A percentile compares a stretch with the other conserved stretches of the same genome.
Evolutionary conservation across 2,888 invertebrate species (phyloP).

Genomic region (Beris chalybata): DNA sequence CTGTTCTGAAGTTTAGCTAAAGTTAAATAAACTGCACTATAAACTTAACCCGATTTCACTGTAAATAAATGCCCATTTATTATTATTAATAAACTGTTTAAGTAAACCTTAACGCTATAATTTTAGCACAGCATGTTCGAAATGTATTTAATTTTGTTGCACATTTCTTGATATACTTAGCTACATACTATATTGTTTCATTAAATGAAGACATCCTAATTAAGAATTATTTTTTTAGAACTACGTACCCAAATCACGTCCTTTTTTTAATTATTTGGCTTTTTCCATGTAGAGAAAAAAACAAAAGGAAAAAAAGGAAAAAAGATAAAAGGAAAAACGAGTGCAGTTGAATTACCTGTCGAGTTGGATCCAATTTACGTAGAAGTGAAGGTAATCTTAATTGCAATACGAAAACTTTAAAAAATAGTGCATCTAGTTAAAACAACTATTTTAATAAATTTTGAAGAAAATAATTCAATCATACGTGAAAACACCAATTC

Average conservation of each 20-base stretch:
- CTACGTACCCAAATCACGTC: background rate
- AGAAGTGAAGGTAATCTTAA: slow-evolving; percentile 52
- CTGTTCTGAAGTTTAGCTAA: no score
- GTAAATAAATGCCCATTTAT: no score
- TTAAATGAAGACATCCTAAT: no score
- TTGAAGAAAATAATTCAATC: slow-evolving; percentile 68
- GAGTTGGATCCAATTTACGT: slow-evolving; percentile 46
- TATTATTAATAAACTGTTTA: no score
- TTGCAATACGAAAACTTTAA: slow-evolving; percentile 7
- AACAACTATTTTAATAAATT: slow-evolving; percentile 5
- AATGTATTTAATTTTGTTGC: no score
- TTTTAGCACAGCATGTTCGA: no score
- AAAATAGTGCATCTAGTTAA: background rate
- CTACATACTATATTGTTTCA: no score
- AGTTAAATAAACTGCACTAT: no score
- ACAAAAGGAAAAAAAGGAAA: slow-evolving; percentile 49
- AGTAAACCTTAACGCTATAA: no score
- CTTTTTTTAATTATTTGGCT: background rate
- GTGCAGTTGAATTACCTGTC: slow-evolving; percentile 33
- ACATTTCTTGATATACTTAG: no score
- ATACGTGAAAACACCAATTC: slow-evolving; percentile 68
- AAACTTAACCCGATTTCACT: no score
- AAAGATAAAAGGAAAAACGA: slow-evolving; percentile 48
- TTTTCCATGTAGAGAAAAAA: slow-evolving; percentile 3
- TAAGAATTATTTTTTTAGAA: no score